A percentile compares a stretch with the other conserved stretches of the same genome.
These are phyloP conservation scores for Arbacia lixula DNA, from an alignment of 53 echinoderm and acorn worm genomes.

Conservation along the genomic window DNA sequence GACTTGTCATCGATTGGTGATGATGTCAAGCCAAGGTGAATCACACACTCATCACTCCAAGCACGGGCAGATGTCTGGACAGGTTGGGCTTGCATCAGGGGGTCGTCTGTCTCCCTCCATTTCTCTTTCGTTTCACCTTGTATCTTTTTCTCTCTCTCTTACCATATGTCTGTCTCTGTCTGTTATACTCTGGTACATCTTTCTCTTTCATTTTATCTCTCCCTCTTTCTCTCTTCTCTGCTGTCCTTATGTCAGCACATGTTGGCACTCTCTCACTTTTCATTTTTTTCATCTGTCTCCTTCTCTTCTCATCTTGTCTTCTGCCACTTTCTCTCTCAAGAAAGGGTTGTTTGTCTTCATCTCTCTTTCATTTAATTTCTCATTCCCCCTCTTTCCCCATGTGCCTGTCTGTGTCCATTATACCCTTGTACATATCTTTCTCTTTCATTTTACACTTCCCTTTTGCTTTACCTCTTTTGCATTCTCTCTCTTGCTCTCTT, in stretches of 20 bases:
- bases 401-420: no score
- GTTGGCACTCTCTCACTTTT: no score
- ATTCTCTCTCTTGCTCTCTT: neutral
- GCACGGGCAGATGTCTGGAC: conserved; percentile 27
- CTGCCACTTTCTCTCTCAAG: neutral
- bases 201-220: neutral
- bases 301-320: neutral
- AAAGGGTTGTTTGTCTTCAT: neutral
- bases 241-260: no score
- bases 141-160: neutral
- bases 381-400: neutral
- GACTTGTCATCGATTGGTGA: conserved; percentile 43
- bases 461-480: neutral
- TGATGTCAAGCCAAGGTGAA: conserved; percentile 37
- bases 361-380: neutral
- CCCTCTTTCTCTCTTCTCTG: neutral
- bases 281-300: neutral
- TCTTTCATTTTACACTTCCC: no score
- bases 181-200: neutral
- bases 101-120: neutral
- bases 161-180: neutral
- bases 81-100: conserved; percentile 25
- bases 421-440: no score
- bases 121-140: neutral
- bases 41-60: neutral